A percentile compares a stretch with the other conserved stretches of the same genome.
These are phyloP conservation scores for Sprattus sprattus DNA, from an alignment of 2,113 vertebrate species.

Conservation along the genomic window DNA sequence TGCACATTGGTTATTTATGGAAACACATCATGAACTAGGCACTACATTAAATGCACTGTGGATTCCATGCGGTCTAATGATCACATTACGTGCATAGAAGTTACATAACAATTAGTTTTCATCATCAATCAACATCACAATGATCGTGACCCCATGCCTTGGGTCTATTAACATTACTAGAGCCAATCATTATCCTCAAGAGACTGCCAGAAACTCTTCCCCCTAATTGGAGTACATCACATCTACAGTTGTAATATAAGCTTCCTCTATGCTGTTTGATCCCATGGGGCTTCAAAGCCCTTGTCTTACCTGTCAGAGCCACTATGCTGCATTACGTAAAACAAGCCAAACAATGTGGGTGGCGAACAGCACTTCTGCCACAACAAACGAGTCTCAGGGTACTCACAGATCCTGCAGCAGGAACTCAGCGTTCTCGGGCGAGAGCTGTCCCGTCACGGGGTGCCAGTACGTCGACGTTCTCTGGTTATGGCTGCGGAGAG, in stretches of 20 bases:
- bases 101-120: neutral
- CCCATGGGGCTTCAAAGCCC: neutral
- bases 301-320: neutral
- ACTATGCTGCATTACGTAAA: neutral
- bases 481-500: conserved; percentile 84
- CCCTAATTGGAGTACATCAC: neutral
- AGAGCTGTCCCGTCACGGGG: conserved; percentile 87
- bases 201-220: neutral
- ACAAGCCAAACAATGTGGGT: neutral
- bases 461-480: conserved; percentile 84
- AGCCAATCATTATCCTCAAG: neutral
- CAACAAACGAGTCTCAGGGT: neutral
- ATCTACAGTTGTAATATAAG: neutral
- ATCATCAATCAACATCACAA: neutral
- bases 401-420: conserved; percentile 89
- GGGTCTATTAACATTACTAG: neutral
- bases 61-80: neutral
- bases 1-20: neutral
- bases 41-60: neutral
- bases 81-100: neutral
- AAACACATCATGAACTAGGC: neutral
- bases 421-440: conserved; percentile 85
- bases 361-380: neutral
- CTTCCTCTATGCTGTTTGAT: neutral
- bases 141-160: neutral